Evolutionary conservation across 2,888 invertebrate species (phyloP).

Genomic region (Microplitis manilae): DNA sequence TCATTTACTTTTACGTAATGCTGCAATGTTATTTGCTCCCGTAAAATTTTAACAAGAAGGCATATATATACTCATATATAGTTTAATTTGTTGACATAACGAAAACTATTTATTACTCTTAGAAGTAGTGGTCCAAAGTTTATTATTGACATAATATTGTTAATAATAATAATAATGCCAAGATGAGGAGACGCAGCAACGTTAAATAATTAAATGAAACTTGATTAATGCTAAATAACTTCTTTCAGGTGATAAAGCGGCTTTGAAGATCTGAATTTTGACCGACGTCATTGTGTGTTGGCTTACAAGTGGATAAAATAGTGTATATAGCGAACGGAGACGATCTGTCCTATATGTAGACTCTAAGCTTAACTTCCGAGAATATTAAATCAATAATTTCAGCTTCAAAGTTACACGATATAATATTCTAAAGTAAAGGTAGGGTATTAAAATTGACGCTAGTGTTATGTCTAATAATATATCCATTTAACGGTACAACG

Average conservation of each 20-base stretch:
- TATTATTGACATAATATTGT: not conserved
- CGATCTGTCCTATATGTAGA: not conserved
- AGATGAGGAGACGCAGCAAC: no score
- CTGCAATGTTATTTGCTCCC: slow-evolving; percentile 23
- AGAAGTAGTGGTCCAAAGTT: no score
- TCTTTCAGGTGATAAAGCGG: slow-evolving; percentile 59
- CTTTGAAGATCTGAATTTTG: slow-evolving; percentile 55
- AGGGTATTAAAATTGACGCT: slow-evolving; percentile 28
- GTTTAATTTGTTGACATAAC: not conserved
- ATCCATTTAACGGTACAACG: slow-evolving; percentile 52
- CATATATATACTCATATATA: not conserved
- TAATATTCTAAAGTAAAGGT: slow-evolving; percentile 38
- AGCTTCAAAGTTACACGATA: slow-evolving; percentile 52
- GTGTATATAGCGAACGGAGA: slow-evolving; percentile 45
- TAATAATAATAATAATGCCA: not conserved
- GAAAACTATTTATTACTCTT: not conserved
- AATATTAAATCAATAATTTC: slow-evolving; percentile 72
- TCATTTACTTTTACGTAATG: slow-evolving; percentile 8
- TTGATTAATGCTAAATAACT: slow-evolving; percentile 67
- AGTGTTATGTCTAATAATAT: slow-evolving; percentile 25
- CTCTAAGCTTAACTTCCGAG: slow-evolving; percentile 61
- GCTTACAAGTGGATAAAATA: slow-evolving; percentile 20
- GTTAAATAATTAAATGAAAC: slow-evolving; percentile 20
- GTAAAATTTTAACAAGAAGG: slow-evolving; percentile 14
- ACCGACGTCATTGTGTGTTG: not conserved